A percentile compares a stretch with the other conserved stretches of the same genome.
These are phyloP conservation scores for Momotus momota DNA, from an alignment of 2,797 vertebrate genomes.

Conservation along the genomic window DNA sequence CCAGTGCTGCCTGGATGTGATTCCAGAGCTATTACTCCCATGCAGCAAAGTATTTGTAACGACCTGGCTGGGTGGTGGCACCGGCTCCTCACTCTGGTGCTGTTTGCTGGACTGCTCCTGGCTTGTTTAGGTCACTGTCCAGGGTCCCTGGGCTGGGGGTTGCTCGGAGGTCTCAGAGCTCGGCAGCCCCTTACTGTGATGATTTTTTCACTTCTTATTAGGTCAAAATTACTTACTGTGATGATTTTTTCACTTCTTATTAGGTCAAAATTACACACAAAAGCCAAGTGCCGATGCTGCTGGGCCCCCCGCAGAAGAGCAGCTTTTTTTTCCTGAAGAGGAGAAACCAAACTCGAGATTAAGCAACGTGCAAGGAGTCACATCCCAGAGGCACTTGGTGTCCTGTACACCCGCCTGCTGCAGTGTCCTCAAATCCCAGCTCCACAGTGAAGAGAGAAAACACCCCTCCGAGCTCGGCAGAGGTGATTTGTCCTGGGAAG, in stretches of 20 bases:
- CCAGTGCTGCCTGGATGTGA: background rate
- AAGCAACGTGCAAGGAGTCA: slow-evolving; percentile 49
- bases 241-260: slow-evolving; percentile 32
- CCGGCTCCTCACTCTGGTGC: accelerated
- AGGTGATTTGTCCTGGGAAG: background rate
- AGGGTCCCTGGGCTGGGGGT: background rate
- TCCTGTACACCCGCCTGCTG: background rate
- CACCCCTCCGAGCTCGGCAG: background rate
- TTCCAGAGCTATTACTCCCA: background rate
- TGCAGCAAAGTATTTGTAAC: background rate
- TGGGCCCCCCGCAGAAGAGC: slow-evolving; percentile 92
- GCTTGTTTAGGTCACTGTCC: accelerated
- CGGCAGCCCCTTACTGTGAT: background rate
- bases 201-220: slow-evolving; percentile 67
- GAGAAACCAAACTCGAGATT: slow-evolving; percentile 88
- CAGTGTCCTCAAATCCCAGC: background rate
- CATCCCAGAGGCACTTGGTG: background rate
- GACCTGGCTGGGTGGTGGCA: accelerated
- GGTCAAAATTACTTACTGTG: slow-evolving; percentile 86
- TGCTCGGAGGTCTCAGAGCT: background rate
- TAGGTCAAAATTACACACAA: slow-evolving; percentile 94
- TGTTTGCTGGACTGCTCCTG: background rate
- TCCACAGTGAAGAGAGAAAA: background rate
- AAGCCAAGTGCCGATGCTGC: slow-evolving; percentile 94
- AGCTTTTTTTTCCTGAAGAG: slow-evolving; percentile 93